Evolutionary conservation across 2,113 vertebrate genomes (phyloP).

Genomic region (Pandion haliaetus): DNA sequence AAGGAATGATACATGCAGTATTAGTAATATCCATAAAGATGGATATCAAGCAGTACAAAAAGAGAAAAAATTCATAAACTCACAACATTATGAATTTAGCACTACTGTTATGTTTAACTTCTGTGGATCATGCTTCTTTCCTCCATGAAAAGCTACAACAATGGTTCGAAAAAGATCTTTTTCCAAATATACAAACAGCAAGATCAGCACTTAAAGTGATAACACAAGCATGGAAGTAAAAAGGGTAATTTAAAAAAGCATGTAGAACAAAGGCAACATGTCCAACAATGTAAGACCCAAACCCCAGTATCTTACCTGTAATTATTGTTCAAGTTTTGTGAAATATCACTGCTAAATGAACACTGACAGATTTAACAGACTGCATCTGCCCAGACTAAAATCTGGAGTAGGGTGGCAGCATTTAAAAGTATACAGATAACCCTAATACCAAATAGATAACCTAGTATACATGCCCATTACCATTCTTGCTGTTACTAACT

Average conservation of each 20-base stretch:
- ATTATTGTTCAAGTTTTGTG: neutral
- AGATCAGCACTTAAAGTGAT: neutral
- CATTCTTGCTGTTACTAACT: neutral
- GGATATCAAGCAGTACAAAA: neutral
- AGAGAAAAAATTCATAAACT: neutral
- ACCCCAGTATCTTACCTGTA: neutral
- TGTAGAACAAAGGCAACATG: neutral
- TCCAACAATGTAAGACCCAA: neutral
- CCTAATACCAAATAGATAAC: neutral
- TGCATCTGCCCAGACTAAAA: neutral
- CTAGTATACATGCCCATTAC: neutral
- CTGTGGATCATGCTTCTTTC: neutral
- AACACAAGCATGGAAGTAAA: neutral
- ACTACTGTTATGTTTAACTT: neutral
- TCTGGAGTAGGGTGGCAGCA: neutral
- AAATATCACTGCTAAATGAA: neutral
- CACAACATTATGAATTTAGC: neutral
- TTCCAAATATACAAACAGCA: neutral
- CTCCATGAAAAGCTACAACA: neutral
- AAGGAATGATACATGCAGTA: neutral
- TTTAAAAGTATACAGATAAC: neutral
- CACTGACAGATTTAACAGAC: neutral
- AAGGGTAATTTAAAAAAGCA: neutral
- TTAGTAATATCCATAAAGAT: neutral
- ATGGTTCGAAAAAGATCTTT: neutral